phyloP scores from a whole-genome alignment of 2,888 invertebrate genomes.

The Temnothorax ravouxi region DNA sequence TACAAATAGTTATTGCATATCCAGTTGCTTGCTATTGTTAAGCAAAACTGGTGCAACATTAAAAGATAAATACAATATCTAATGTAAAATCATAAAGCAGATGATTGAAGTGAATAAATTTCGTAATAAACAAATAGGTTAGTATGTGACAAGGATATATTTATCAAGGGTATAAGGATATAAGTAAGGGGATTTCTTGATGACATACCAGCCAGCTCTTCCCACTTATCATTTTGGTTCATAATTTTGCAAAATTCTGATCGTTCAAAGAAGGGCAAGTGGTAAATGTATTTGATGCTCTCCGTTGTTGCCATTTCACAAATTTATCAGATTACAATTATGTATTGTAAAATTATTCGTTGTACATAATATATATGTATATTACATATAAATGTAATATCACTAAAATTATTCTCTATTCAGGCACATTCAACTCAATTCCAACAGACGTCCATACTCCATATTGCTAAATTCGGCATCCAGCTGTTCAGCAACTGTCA shows the following conservation, averaged over 20 bases:
- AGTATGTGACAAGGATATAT: background rate
- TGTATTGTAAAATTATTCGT: background rate
- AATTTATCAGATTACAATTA: background rate
- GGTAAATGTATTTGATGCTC: constrained; percentile 89
- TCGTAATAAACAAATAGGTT: background rate
- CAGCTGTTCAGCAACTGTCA: no score
- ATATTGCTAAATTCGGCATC: no score
- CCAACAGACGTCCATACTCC: no score
- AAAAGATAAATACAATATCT: background rate
- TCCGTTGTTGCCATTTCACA: constrained; percentile 28
- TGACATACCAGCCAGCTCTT: constrained; percentile 90
- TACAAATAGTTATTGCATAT: background rate
- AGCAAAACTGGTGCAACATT: background rate
- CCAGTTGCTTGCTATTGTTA: background rate
- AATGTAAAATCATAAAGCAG: background rate
- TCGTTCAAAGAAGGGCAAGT: constrained; percentile 91
- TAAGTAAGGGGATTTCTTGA: background rate
- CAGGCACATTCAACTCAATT: no score
- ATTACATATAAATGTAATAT: no score
- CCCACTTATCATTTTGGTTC: constrained; percentile 93
- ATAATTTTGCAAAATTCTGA: constrained; percentile 92
- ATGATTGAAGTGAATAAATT: background rate
- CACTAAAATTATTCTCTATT: no score
- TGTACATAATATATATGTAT: background rate
- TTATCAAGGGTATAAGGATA: background rate